Base-by-base conservation (phyloP, 2,113 vertebrate genomes). In the Eupsittula cactorum region DNA sequence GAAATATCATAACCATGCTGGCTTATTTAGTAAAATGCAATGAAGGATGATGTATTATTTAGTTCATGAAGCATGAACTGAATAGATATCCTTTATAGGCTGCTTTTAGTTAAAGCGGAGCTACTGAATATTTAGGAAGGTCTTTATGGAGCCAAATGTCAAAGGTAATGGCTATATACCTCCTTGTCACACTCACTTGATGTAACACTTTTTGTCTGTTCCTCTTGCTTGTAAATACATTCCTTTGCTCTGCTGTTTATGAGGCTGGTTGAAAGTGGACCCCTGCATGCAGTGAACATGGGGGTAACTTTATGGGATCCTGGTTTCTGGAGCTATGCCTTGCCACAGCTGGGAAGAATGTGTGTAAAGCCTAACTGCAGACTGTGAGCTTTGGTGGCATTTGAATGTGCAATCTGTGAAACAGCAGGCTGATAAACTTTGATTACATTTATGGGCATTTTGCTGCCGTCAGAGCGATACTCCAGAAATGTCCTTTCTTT, bases 71-170 rank as follows among this genome's bases (percentile, higher is more conserved):
- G 24, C 69, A 44, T n/a, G n/a, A 70, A 49, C 24, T 46, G 75
- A 91, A 82, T 60, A 91, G 74, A 62, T 77, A 35, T 5, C 53
- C n/a, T 50, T 88, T 71, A 25, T 5, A 71, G 64, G 35, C 64
- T 64, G 20, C 10, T 88, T 77, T 82, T 29, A 63, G 67, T 39
- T 46, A 49, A 63, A 88, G 21, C 0, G 1, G 35, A 68, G 37
- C 37, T 60, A 28, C 55, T 90, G 84, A 57, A 75, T 95, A 47
- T 94, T 97, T 96, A 93, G 31, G 50, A 90, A 76, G 28, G 27
- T 90, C 46, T 78, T 93, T 88, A 82, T 64, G 62, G 46, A 89
- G 21, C 25, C 55, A 93, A 95, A 96, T 96, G 96, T 86, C 91
- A 81, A 74, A 94, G 44, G 60, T 79, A 60, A 82, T 29, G 75